phyloP scores from a whole-genome alignment of 2,888 invertebrate species.

The Philonicus albiceps region DNA sequence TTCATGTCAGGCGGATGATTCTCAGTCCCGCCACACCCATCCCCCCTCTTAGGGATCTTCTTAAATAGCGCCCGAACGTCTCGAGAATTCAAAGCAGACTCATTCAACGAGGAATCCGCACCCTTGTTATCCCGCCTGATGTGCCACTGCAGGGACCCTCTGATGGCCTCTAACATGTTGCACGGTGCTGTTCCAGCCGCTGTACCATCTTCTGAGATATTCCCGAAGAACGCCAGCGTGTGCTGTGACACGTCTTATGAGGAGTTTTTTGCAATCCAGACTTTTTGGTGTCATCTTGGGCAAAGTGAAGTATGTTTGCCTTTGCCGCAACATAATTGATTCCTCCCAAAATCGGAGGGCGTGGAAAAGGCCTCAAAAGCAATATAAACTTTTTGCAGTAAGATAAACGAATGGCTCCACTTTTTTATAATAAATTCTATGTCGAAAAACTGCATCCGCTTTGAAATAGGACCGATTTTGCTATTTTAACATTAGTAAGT shows the following conservation, averaged over 20 bases:
- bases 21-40: neutral
- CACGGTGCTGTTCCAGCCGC: neutral
- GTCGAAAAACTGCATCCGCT: too few relatives aligned
- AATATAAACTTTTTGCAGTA: neutral
- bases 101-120: neutral
- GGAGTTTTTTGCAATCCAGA: neutral
- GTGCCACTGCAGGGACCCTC: neutral
- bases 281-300: neutral
- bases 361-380: neutral
- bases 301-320: neutral
- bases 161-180: neutral
- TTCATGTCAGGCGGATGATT: neutral
- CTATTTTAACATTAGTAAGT: too few relatives aligned
- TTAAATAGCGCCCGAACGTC: neutral
- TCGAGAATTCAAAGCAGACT: neutral
- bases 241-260: neutral
- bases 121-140: neutral
- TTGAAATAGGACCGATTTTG: too few relatives aligned
- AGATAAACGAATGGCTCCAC: neutral
- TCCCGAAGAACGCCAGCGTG: neutral
- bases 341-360: neutral
- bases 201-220: neutral
- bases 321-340: neutral
- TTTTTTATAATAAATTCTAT: neutral
- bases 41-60: neutral